Base-by-base conservation (phyloP, 2,113 vertebrate species). In the Crypturellus undulatus region DNA sequence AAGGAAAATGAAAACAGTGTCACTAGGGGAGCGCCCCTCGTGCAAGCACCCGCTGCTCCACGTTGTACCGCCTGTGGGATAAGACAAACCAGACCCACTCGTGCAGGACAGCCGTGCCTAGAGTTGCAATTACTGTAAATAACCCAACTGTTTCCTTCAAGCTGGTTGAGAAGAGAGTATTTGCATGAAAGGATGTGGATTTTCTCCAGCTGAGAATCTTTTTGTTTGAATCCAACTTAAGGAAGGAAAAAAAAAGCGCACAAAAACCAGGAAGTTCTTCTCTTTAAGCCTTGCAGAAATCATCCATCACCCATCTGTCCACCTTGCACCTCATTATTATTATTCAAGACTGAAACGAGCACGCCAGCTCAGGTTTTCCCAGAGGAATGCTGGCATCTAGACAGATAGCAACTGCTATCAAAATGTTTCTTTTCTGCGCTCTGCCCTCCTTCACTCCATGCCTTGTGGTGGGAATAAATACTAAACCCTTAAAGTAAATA, bases 301-400 rank as follows among this genome's bases (percentile, higher is more conserved):
- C 86, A 94, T 94, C 95, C 77, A 89, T 95, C 90, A 96, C 88
- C 93, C 94, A 96, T 96, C 95, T 95, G 92, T 95, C 90, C 92
- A 97, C 93, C 92, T 96, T 94, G 86, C 93, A 87, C 92, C 80
- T 96, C 90, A 87, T 95, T 95, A 95, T 94, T 90, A 96, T 97
- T 96, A 95, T 93, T 95, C 93, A 96, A 58, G 77, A 93, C 86
- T 95, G 92, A 90, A 96, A 89, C 92, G 58, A 94, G 63, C 67
- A 93, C 60, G 90, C 92, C 89, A 93, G 84, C 89, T 89, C 89
- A 87, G 83, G 77, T 94, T 93, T 92, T 91, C 88, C 84, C 89
- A 92, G 88, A 96, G 95, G 90, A 92, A 94, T 90, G 65, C 78
- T 95, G 89, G 93, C 93, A 94, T 79, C 94, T 89, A 93, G 92